phyloP scores from a whole-genome alignment of 35 echinoderm and acorn worm genomes.

The Ophioderma brevispina region DNA sequence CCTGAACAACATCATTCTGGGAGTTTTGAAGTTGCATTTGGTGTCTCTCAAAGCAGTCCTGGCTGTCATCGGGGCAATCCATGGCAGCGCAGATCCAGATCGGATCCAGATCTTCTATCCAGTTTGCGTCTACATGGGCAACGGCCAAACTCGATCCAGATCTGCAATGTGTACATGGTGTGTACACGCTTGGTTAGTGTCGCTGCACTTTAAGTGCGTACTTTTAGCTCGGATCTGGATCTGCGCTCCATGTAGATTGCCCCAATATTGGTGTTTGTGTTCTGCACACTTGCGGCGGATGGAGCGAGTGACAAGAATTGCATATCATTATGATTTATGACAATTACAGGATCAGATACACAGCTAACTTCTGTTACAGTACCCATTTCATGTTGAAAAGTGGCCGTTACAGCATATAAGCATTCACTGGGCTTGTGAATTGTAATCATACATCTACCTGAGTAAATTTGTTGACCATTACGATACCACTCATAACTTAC shows the following conservation, averaged over 20 bases:
- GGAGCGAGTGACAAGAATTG: not conserved
- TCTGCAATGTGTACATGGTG: too few species aligned
- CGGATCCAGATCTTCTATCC: too few species aligned
- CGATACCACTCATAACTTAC: not conserved
- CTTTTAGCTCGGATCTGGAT: too few species aligned
- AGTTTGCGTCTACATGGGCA: too few species aligned
- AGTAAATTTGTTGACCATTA: not conserved
- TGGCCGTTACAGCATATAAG: not conserved
- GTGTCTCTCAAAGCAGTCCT: not conserved
- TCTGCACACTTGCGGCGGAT: not conserved
- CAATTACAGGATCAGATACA: not conserved
- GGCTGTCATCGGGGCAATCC: too few species aligned
- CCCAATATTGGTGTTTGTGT: not conserved
- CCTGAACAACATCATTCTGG: too few species aligned
- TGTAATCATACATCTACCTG: not conserved
- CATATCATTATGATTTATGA: not conserved
- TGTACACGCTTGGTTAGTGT: too few species aligned
- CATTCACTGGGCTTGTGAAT: not conserved
- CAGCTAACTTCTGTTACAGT: not conserved
- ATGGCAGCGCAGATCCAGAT: too few species aligned
- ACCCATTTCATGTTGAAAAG: not conserved
- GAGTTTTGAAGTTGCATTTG: not conserved
- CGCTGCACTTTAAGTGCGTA: too few species aligned
- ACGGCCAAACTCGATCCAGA: too few species aligned
- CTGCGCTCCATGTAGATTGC: too few species aligned